A percentile compares a stretch with the other conserved stretches of the same genome.
These are phyloP conservation scores for Pectinophora gossypiella DNA, from an alignment of 1,140 invertebrate species.

Conservation along the genomic window DNA sequence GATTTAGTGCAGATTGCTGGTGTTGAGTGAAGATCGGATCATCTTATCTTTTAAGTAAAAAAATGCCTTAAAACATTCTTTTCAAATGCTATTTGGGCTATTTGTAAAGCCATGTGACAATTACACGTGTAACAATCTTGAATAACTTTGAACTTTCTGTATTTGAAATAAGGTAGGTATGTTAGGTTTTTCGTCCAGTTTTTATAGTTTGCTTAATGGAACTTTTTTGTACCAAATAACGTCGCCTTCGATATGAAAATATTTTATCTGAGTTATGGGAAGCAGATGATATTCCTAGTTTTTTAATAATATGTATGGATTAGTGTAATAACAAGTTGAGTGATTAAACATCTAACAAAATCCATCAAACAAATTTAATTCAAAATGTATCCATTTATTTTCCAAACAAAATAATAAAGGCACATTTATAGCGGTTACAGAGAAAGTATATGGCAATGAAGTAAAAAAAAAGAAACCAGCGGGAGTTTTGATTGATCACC, in stretches of 20 bases:
- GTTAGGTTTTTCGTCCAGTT: too few species aligned
- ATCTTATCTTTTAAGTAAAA: constrained; percentile 52
- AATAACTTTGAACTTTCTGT: neutral
- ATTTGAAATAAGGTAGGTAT: neutral
- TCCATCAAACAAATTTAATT: constrained; percentile 67
- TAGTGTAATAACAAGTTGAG: constrained; percentile 4
- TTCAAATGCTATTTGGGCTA: constrained; percentile 54
- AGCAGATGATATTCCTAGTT: neutral
- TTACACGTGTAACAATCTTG: constrained; percentile 8
- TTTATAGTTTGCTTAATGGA: neutral
- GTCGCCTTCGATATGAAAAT: too few species aligned
- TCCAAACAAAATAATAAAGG: constrained; percentile 68
- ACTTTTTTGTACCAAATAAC: neutral
- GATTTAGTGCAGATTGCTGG: constrained; percentile 57
- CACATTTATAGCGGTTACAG: constrained; percentile 68
- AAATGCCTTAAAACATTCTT: constrained; percentile 40
- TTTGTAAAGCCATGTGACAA: constrained; percentile 49
- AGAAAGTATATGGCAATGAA: constrained; percentile 67
- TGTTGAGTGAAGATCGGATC: constrained; percentile 35
- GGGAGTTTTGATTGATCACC: constrained; percentile 73
- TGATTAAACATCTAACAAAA: constrained; percentile 22
- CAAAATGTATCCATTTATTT: constrained; percentile 65
- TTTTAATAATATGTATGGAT: too few species aligned
- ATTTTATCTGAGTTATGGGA: constrained; percentile 14
- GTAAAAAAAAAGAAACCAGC: constrained; percentile 61